phyloP scores from a whole-genome alignment of 2,888 invertebrate species.

The Coremacera marginata region DNA sequence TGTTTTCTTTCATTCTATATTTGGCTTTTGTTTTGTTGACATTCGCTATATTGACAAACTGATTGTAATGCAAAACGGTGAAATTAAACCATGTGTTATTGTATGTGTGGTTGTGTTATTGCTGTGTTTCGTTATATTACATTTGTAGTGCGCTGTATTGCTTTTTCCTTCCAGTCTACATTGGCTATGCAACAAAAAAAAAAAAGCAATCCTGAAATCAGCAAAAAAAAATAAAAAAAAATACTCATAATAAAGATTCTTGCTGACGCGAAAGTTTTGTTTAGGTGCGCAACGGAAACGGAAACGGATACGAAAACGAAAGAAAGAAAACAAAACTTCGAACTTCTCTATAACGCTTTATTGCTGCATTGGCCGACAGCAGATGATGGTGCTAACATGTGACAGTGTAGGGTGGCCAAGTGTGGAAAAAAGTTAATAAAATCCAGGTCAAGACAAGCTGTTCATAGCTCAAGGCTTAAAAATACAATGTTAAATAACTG shows the following conservation, averaged over 20 bases:
- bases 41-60: slow-evolving; percentile 10
- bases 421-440: neutral
- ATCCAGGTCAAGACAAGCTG: neutral
- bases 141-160: neutral
- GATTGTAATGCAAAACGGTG: slow-evolving; percentile 5
- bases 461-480: too few relatives aligned
- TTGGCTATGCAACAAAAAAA: too few relatives aligned
- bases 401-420: neutral
- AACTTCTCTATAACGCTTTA: neutral
- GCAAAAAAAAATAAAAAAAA: neutral
- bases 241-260: neutral
- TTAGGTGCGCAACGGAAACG: neutral
- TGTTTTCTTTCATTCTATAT: neutral
- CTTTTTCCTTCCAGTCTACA: neutral
- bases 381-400: neutral
- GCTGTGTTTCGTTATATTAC: neutral
- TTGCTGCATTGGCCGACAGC: neutral
- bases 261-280: neutral
- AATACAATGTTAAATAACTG: too few relatives aligned
- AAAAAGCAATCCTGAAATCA: neutral
- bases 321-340: neutral
- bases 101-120: neutral
- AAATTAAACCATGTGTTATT: neutral
- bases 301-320: neutral
- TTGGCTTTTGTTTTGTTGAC: neutral